These are phyloP conservation scores for Bilobella aurantiaca DNA, from an alignment of 1,140 invertebrate species.

Conservation along the genomic window DNA sequence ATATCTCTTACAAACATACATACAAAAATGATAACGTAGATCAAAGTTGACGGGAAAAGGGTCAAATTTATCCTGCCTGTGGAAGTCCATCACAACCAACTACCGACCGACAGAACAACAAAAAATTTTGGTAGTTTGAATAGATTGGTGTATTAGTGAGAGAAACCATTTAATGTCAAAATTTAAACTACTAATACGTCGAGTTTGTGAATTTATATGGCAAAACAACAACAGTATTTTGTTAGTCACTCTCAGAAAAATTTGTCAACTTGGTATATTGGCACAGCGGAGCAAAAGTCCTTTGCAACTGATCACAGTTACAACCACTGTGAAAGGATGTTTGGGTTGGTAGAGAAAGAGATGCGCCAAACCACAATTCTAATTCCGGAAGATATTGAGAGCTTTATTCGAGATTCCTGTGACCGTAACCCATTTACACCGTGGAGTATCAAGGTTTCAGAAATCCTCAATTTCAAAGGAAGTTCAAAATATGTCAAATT, in stretches of 20 bases:
- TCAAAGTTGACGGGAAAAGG: background rate
- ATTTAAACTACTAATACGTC: background rate
- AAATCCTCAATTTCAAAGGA: background rate
- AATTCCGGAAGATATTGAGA: background rate
- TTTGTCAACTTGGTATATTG: background rate
- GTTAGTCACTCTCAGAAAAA: background rate
- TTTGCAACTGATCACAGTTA: slow-evolving; percentile 6
- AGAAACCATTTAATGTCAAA: background rate
- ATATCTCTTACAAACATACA: no score
- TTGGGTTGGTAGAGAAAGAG: background rate
- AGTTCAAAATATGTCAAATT: background rate
- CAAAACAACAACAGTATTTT: slow-evolving; percentile 12
- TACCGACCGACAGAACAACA: background rate
- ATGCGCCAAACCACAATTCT: background rate
- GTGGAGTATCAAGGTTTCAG: background rate
- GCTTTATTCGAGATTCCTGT: background rate
- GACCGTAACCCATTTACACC: background rate
- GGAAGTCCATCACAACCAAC: background rate
- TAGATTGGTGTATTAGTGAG: background rate
- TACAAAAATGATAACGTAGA: background rate
- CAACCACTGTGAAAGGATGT: background rate
- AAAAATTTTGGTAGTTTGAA: background rate
- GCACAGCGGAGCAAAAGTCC: background rate
- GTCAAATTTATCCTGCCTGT: background rate
- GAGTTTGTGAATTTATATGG: background rate